Evolutionary conservation across 2,888 invertebrate species (phyloP), one percentile per base, ranked within the genome.

Genomic region (Xestoiulus laeticollis): DNA sequence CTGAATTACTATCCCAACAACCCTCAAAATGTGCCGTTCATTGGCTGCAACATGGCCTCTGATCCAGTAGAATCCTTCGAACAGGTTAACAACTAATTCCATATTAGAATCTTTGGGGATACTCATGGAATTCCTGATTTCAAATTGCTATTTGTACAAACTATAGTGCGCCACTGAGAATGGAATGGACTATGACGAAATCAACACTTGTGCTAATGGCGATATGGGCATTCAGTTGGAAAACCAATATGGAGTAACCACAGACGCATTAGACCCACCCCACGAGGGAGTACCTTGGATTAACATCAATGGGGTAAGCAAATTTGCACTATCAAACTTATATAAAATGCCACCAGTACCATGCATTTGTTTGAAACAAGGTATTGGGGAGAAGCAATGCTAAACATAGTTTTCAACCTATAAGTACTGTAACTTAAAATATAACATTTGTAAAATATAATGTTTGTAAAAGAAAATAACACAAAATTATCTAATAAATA

Each of bases 11-110:
- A 92, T 86, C 88, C 92, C 19, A 91, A 91, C 48, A 91, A 90
- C 8, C 89, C 90, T 43, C 89, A 90, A 6, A 89, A 90, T 14
- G 92, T 94, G 91, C 94, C 93, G 87, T 93, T 94, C 90, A 92
- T 95, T 89, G 94, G 94, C 91, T 95, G 95, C 89, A 92, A 95
- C 48, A 94, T 95, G 94, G 91, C 93, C 0, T 90, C 90, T 12
- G 89, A 89, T 59, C 89, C 90, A 3, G 90, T 90, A 6, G 87
- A 87, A 5, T 59, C 86, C 8, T 14, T 33, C 30, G n/a, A 88
- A 82, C 38, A 82, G 33, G 88, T 88, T 5, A 38, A 1, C 8
- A 38, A 22, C 30, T 30, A 83, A 8, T 33, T 33, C 84, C 12
- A 8, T n/a, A n/a, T n/a, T 30, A 26, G 22, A 4, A 32, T 22